Evolutionary conservation across 2,113 vertebrate genomes (phyloP).

Genomic region (Gobius niger): DNA sequence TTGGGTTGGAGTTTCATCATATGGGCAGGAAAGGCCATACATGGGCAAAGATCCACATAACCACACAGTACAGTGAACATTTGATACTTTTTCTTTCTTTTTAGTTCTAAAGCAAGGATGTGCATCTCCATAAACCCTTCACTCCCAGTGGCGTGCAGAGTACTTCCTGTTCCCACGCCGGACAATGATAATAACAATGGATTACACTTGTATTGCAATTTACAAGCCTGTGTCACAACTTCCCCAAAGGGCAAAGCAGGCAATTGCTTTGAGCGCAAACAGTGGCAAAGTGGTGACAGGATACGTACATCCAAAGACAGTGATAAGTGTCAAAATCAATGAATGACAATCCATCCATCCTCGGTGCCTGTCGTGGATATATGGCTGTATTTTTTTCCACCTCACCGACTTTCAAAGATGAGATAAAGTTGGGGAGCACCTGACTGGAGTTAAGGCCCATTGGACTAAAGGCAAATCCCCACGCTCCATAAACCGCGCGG

Average conservation of each 20-base stretch:
- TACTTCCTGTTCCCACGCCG: background rate
- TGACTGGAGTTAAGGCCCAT: constrained; percentile 31
- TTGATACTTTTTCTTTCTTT: background rate
- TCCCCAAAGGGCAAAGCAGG: too few relatives aligned
- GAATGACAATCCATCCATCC: background rate
- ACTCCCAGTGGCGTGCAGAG: background rate
- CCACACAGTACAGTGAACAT: background rate
- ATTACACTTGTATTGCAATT: too few relatives aligned
- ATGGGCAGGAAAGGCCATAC: too few relatives aligned
- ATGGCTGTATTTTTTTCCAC: constrained; percentile 26
- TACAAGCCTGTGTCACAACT: too few relatives aligned
- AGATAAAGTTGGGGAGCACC: constrained; percentile 44
- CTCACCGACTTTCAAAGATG: constrained; percentile 39
- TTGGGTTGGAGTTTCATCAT: too few relatives aligned
- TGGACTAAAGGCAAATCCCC: constrained; percentile 24
- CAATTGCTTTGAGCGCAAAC: background rate
- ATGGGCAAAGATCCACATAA: too few relatives aligned
- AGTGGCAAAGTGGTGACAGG: background rate
- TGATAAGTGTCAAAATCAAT: background rate
- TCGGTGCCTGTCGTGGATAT: constrained; percentile 17
- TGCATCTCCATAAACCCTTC: background rate
- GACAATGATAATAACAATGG: background rate
- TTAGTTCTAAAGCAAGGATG: background rate
- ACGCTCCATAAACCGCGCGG: constrained; percentile 16
- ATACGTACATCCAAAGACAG: background rate